These are phyloP conservation scores for Oxyteleia sp. DNA, from an alignment of 2,888 invertebrate genomes.

Conservation along the genomic window DNA sequence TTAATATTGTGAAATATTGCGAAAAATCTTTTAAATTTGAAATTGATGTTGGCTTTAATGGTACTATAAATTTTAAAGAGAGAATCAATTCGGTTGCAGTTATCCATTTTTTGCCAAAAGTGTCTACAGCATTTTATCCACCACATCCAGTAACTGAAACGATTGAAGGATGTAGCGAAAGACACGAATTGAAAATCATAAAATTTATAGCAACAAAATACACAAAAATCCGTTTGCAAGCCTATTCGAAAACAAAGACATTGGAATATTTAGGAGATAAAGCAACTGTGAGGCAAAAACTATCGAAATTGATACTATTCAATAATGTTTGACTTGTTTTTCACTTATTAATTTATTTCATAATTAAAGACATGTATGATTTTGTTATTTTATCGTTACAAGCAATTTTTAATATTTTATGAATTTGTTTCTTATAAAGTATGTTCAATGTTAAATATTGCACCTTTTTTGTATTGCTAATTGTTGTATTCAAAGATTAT, in stretches of 20 bases:
- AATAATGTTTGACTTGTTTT: no score
- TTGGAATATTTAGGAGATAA: conserved; percentile 34
- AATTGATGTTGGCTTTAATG: conserved; percentile 24
- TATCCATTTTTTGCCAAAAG: conserved; percentile 2
- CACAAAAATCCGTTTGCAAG: conserved; percentile 17
- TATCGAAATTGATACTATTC: conserved; percentile 12
- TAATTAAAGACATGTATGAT: no score
- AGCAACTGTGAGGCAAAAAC: conserved; percentile 14
- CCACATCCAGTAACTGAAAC: conserved; percentile 15
- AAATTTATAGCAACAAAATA: conserved; percentile 23
- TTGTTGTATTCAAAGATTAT: no score
- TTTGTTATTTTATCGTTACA: no score
- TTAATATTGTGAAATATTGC: conserved; percentile 21
- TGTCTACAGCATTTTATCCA: conserved; percentile 1
- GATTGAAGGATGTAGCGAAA: neutral
- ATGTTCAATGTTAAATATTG: no score
- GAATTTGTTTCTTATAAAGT: no score
- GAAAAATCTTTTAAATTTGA: conserved; percentile 26
- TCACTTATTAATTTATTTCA: no score
- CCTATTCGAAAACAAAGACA: conserved; percentile 30
- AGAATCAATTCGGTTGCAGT: conserved; percentile 10
- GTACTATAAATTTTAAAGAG: conserved; percentile 25
- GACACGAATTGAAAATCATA: conserved; percentile 25
- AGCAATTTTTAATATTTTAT: no score
- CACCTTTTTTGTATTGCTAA: no score